phyloP scores from a whole-genome alignment of 1,140 invertebrate species.

The Papilio machaon region DNA sequence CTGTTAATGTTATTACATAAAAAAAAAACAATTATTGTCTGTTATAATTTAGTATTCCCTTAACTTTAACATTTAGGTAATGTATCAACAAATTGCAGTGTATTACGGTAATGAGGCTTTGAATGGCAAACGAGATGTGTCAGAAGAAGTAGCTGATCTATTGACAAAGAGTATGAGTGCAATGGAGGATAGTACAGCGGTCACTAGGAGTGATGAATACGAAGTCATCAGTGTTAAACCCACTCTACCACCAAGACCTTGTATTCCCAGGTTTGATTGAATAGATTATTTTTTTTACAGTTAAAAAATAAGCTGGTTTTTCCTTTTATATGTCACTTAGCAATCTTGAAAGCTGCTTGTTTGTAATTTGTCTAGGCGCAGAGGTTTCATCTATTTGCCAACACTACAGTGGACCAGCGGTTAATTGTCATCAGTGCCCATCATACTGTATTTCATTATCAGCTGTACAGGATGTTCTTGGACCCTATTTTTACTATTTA shows the following conservation, averaged over 20 bases:
- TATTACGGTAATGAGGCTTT: slow-evolving; percentile 70
- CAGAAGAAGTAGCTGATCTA: slow-evolving; percentile 72
- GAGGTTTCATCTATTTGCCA: too few species aligned
- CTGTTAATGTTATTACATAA: too few species aligned
- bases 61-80: slow-evolving; percentile 2
- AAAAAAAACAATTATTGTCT: too few species aligned
- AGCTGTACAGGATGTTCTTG: too few species aligned
- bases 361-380: too few species aligned
- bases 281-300: not conserved
- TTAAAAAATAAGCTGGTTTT: not conserved
- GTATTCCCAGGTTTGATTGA: slow-evolving; percentile 74
- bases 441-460: too few species aligned
- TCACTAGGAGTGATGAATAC: slow-evolving; percentile 84
- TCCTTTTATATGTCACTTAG: too few species aligned
- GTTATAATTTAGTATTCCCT: not conserved
- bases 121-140: slow-evolving; percentile 70
- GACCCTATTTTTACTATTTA: too few species aligned
- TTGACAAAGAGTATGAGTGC: slow-evolving; percentile 74
- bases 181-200: slow-evolving; percentile 67
- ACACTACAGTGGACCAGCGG: too few species aligned
- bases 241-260: slow-evolving; percentile 82
- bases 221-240: slow-evolving; percentile 86
- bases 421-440: too few species aligned
- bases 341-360: too few species aligned
- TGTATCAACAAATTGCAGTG: slow-evolving; percentile 48